Evolutionary conservation across 2,888 invertebrate genomes (phyloP).

Genomic region (Gari tellinella): DNA sequence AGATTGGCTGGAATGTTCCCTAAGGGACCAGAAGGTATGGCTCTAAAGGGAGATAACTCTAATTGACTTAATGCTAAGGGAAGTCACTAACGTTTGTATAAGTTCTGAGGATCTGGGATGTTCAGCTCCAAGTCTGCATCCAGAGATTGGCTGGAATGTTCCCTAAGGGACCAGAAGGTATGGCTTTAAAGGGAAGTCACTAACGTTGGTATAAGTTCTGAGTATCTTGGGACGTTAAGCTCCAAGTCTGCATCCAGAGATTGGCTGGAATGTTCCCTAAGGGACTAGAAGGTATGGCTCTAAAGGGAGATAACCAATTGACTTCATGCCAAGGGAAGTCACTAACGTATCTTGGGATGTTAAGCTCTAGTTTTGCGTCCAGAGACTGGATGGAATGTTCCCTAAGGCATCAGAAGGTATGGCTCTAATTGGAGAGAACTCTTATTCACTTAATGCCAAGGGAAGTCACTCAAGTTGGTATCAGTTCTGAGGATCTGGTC

Average conservation of each 20-base stretch:
- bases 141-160: slow-evolving; percentile 84
- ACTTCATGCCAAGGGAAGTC: too few relatives aligned
- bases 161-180: slow-evolving; percentile 84
- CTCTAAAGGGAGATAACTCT: too few relatives aligned
- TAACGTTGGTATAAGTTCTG: too few relatives aligned
- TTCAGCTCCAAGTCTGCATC: slow-evolving; percentile 84
- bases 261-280: slow-evolving; percentile 84
- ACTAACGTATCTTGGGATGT: slow-evolving; percentile 85
- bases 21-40: slow-evolving; percentile 83
- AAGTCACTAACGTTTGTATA: too few relatives aligned
- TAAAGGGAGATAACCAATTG: too few relatives aligned
- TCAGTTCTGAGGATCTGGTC: slow-evolving; percentile 85
- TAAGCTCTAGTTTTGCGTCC: slow-evolving; percentile 84
- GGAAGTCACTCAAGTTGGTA: too few relatives aligned
- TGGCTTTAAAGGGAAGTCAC: too few relatives aligned
- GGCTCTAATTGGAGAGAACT: too few relatives aligned
- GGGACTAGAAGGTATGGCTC: slow-evolving; percentile 83
- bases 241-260: slow-evolving; percentile 84
- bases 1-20: slow-evolving; percentile 84
- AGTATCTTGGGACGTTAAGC: slow-evolving; percentile 85
- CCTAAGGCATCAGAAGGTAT: slow-evolving; percentile 84
- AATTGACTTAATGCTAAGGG: too few relatives aligned
- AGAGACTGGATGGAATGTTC: slow-evolving; percentile 84
- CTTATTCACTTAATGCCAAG: too few relatives aligned
- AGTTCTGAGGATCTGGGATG: slow-evolving; percentile 84